Conservation (phyloP, 2,888 invertebrate genomes). For the Taenaris catops region DNA sequence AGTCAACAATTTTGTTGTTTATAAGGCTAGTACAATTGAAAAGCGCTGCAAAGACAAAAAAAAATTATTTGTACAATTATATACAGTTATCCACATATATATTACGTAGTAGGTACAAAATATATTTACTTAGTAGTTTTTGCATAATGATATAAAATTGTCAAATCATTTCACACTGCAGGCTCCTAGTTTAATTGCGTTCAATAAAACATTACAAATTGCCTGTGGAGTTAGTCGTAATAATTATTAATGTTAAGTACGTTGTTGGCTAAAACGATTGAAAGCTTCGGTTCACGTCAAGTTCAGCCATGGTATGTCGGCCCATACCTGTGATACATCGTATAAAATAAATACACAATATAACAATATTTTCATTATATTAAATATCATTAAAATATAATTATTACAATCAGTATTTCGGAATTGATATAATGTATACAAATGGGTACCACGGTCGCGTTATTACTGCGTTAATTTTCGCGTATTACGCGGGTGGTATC, state of each 20-base stretch:
- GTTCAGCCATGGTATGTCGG: constrained; percentile 29
- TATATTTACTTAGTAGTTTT: constrained; percentile 37
- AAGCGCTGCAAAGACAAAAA: too few species aligned
- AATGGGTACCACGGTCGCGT: constrained; percentile 10
- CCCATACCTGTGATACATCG: constrained; percentile 37
- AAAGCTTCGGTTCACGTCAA: constrained; percentile 33
- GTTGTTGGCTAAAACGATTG: constrained; percentile 24
- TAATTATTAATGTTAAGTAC: constrained; percentile 29
- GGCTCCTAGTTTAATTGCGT: constrained; percentile 18
- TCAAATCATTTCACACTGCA: constrained; percentile 27
- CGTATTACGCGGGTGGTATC: constrained; percentile 8
- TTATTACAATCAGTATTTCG: constrained; percentile 27
- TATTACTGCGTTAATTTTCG: not conserved
- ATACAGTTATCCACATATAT: constrained; percentile 46
- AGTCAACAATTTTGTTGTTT: too few species aligned
- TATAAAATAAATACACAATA: constrained; percentile 19
- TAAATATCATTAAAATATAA: constrained; percentile 15
- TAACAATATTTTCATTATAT: constrained; percentile 18
- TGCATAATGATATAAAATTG: constrained; percentile 38
- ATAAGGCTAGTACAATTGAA: too few species aligned
- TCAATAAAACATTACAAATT: constrained; percentile 20
- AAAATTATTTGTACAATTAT: too few species aligned
- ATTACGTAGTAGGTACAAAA: constrained; percentile 28
- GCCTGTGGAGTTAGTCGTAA: constrained; percentile 34
- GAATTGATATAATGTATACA: constrained; percentile 17